Conservation (phyloP, 2,797 vertebrate genomes). For the Muscicapa comitata region DNA sequence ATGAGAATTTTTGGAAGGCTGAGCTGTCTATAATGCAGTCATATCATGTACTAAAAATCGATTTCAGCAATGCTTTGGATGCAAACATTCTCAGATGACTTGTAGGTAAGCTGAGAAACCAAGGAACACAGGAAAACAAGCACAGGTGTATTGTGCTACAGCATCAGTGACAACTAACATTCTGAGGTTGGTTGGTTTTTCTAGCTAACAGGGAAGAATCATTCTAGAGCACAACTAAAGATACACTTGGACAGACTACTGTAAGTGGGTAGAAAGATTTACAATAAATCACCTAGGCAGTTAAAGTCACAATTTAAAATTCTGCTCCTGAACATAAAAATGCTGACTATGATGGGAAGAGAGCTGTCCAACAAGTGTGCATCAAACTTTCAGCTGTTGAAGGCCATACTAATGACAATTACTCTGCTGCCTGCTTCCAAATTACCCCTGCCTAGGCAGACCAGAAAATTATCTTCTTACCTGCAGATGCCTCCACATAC, state of each 20-base stretch:
- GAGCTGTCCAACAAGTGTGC: constrained; percentile 24
- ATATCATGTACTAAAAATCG: not conserved
- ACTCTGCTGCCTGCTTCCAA: constrained; percentile 2
- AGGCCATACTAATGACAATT: constrained; percentile 49
- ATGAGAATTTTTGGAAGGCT: not conserved
- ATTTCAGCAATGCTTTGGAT: not conserved
- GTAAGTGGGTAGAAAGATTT: not conserved
- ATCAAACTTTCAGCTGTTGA: constrained; percentile 22
- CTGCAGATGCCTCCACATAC: not conserved
- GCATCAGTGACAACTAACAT: not conserved
- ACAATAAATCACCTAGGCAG: not conserved
- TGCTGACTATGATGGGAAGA: not conserved
- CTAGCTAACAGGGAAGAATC: constrained; percentile 20
- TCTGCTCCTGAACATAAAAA: constrained; percentile 34
- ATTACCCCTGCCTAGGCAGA: not conserved
- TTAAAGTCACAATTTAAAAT: constrained; percentile 43
- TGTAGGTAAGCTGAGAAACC: not conserved
- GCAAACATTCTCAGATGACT: not conserved
- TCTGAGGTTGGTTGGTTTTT: not conserved
- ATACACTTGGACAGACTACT: not conserved
- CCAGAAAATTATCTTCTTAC: not conserved
- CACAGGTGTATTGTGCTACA: not conserved
- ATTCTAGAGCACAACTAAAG: not conserved
- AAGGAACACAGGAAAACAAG: not conserved
- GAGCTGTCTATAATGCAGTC: not conserved